Conservation (phyloP, 37 sponge, comb jelly and placozoan genomes). For the Cladorhizidae sp. region DNA sequence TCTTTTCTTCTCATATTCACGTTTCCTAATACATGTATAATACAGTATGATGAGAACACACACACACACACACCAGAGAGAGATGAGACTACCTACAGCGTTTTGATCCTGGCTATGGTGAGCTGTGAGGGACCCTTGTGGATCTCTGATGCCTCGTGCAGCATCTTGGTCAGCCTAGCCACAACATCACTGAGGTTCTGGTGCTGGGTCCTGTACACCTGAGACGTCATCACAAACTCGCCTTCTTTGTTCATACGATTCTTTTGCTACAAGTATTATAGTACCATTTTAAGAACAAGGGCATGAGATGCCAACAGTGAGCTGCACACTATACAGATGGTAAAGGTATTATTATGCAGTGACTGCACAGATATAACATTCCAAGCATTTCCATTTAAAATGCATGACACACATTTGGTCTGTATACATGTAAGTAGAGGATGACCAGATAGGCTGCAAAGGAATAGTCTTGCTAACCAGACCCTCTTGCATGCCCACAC, state of each 20-base stretch:
- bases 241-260: slow-evolving; percentile 73
- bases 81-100: slow-evolving; percentile 49
- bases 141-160: slow-evolving; percentile 73
- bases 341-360: not conserved
- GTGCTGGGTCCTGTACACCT: slow-evolving; percentile 63
- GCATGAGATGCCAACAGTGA: not conserved
- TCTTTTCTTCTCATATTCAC: slow-evolving; percentile 53
- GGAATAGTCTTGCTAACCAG: no score
- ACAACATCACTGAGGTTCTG: slow-evolving; percentile 80
- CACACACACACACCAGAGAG: no score
- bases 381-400: not conserved
- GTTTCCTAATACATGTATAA: slow-evolving; percentile 38
- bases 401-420: no score
- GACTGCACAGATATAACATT: no score
- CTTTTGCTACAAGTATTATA: slow-evolving; percentile 41
- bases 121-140: slow-evolving; percentile 65
- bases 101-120: slow-evolving; percentile 63
- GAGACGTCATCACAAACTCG: slow-evolving; percentile 71
- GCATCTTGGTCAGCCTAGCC: slow-evolving; percentile 27
- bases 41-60: not conserved
- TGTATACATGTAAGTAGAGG: no score
- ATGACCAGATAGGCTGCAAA: no score
- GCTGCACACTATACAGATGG: not conserved
- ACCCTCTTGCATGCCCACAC: no score
- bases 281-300: no score